Evolutionary conservation across 2,888 invertebrate species (phyloP), one percentile per base, ranked within the genome.

Genomic region (Germaria angustata): DNA sequence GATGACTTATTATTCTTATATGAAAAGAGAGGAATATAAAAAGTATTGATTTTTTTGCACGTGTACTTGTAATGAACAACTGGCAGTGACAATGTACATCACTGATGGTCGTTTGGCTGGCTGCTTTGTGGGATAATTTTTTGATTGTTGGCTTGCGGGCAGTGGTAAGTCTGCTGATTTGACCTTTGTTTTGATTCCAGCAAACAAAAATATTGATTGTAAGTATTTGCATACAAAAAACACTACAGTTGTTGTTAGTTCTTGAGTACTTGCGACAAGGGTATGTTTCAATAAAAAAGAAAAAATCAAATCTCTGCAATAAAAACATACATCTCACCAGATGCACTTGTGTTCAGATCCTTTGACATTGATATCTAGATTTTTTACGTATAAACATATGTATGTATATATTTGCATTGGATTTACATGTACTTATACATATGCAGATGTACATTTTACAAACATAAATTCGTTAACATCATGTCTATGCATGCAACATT

Each of bases 141-240:
- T 55, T 36, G 51, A 32, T 65, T 65, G 34, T 28, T 69, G 53
- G 24, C 34, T 51, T 22, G 66, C 20, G 28, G 20, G 17, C 41
- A 41, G 11, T 41, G 68, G 51, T 41, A 41, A 59, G 49, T 63
- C 69, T 53, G 20, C 55, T 28, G 55, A 68, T 61, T 69, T 77
- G 77, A 71, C 69, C 63, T 71, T 71, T 78, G 69, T 65, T 78
- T 78, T 71, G 53, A 63, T 78, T 63, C 28, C 36, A 71, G 71
- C 34, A 63, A 63, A 63, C 63, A 55, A 55, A 63, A 78, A 78
- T 78, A 78, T 78, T 78, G 71, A 71, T 78, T 71, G 34, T 61
- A 41, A 55, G 49, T 66, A 76, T 76, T 76, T 76, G 59, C 76
- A 77, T 77, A 77, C 68, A 68, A 6, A 77, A 68, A 68, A 32